These are phyloP conservation scores for Neolamprologus toae DNA, from an alignment of 2,113 vertebrate genomes.

Conservation along the genomic window DNA sequence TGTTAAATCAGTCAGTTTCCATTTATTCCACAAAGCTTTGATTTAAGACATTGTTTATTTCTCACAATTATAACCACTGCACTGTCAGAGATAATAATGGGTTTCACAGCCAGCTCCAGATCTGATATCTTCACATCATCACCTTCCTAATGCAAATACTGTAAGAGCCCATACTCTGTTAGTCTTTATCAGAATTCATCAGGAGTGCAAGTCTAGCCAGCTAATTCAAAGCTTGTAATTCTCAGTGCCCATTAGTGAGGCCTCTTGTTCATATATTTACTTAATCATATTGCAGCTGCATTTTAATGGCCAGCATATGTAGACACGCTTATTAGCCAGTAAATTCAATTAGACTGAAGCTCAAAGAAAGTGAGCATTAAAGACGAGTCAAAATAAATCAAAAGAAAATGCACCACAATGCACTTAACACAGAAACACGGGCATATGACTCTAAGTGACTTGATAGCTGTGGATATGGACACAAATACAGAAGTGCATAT, in stretches of 20 bases:
- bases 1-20: neutral
- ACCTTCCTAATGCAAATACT: neutral
- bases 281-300: constrained; percentile 10
- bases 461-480: neutral
- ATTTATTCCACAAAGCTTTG: neutral
- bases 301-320: constrained; percentile 27
- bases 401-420: neutral
- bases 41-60: neutral
- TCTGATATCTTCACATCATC: neutral
- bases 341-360: constrained; percentile 22
- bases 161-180: neutral
- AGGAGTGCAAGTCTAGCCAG: neutral
- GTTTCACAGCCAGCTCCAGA: neutral
- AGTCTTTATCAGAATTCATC: constrained; percentile 3
- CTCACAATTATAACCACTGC: neutral
- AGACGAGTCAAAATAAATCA: neutral
- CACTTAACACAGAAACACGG: neutral
- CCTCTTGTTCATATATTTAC: constrained; percentile 36
- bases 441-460: neutral
- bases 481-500: neutral
- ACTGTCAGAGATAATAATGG: neutral
- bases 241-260: neutral
- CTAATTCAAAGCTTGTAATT: constrained; percentile 14
- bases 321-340: constrained; percentile 11
- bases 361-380: neutral